Evolutionary conservation across 2,797 vertebrate species (phyloP).

Genomic region (Tapirus indicus): DNA sequence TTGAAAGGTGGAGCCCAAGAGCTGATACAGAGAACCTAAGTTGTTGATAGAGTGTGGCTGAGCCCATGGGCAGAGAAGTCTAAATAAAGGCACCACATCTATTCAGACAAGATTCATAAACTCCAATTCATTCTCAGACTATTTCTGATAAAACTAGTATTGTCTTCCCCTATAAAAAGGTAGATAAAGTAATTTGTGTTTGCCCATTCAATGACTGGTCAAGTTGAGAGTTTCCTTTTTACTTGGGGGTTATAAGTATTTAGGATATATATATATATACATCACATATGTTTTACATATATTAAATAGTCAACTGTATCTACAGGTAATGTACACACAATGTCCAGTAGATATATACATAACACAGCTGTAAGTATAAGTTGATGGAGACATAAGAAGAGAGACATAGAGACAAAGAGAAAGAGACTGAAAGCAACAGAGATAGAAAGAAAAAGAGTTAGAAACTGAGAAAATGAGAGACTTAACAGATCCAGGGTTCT

Average conservation of each 20-base stretch:
- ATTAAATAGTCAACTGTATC: neutral
- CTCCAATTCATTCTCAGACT: neutral
- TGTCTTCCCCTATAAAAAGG: neutral
- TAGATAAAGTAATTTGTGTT: neutral
- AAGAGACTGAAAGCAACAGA: neutral
- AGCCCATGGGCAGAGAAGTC: neutral
- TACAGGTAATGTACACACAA: neutral
- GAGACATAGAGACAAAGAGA: neutral
- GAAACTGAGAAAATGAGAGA: neutral
- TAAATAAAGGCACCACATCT: neutral
- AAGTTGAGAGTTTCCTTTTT: neutral
- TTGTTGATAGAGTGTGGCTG: neutral
- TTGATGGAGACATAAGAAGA: constrained; percentile 23
- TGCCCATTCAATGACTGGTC: neutral
- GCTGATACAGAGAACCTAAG: neutral
- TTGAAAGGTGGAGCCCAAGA: neutral
- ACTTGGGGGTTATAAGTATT: neutral
- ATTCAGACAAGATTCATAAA: neutral
- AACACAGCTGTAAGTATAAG: neutral
- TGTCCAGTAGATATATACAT: neutral
- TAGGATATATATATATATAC: neutral
- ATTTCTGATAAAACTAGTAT: neutral
- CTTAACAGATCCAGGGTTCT: neutral
- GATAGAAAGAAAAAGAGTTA: neutral
- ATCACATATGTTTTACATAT: neutral